Evolutionary conservation across 2,888 invertebrate species (phyloP), one percentile per base, ranked within the genome.

Genomic region (Chironomus tentans): DNA sequence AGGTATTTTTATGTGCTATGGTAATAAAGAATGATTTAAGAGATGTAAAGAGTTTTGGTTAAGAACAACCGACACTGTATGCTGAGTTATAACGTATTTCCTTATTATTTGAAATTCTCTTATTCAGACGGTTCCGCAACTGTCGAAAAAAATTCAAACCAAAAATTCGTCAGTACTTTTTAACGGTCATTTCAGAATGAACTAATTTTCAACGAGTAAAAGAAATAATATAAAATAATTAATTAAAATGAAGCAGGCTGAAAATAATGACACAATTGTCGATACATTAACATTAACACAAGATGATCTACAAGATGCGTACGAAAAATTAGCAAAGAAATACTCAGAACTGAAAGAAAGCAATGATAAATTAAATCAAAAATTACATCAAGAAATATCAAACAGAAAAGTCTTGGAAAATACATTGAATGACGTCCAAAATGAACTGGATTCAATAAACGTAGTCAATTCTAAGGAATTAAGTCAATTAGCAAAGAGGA

Each of bases 391-490:
- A 18, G 10, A 22, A n/a, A 50, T 24, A 5, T 24, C 21, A 0
- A 18, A 73, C 13, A 62, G 12, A 24, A 74, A 68, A 22, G 18
- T 47, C 10, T 7, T 22, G 10, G 10, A 18, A 21, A 15, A 22
- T 4, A n/a, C 74, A n/a, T 38, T 46, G 10, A 47, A 47, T 68
- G 74, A 74, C 15, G 13, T 74, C 4, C 74, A 74, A 48, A 74
- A 12, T 74, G 74, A 74, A 15, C 24, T 74, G 10, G 74, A 74
- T 15, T 15, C 15, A 15, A 50, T 74, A 10, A 65, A 24, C 15
- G 12, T 4, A 10, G 21, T 47, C 5, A 47, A 74, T 24, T n/a
- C 15, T 6, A 21, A 38, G 6, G 15, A 18, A 15, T 1, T 46
- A 18, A 69, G 10, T 10, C 48, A 46, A 47, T 22, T 21, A 4